phyloP scores from a whole-genome alignment of 1,140 invertebrate species.

The Vollenhovia emeryi region DNA sequence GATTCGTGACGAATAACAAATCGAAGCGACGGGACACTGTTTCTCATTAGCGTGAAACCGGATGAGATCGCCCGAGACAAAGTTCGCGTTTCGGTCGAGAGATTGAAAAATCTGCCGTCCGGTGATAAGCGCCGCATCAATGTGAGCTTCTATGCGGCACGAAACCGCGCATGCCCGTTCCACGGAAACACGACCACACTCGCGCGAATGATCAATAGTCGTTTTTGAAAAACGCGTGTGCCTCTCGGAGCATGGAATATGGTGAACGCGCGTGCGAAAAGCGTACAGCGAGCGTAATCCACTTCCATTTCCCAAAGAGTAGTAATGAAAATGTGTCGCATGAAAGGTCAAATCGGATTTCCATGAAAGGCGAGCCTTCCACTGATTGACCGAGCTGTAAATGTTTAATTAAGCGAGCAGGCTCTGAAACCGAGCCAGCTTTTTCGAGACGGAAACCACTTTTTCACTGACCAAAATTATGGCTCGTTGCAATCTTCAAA shows the following conservation, averaged over 20 bases:
- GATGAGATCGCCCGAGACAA: neutral
- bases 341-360: slow-evolving; percentile 30
- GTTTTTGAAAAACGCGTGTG: slow-evolving; percentile 24
- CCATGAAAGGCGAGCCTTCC: neutral
- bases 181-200: neutral
- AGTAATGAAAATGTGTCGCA: slow-evolving; percentile 34
- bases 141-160: neutral
- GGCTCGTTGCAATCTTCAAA: neutral
- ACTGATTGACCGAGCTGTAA: slow-evolving; percentile 6
- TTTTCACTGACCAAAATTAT: neutral
- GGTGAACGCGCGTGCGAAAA: neutral
- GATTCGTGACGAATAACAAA: slow-evolving; percentile 20
- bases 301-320: slow-evolving; percentile 25
- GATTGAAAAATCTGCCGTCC: slow-evolving; percentile 11
- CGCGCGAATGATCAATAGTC: neutral
- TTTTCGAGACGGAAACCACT: neutral
- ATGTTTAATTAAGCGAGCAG: slow-evolving; percentile 42
- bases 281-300: neutral
- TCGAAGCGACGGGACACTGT: neutral
- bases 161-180: neutral
- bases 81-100: neutral
- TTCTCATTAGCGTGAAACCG: neutral
- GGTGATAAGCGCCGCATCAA: neutral
- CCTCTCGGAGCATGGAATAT: neutral
- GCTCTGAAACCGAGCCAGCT: neutral